Evolutionary conservation across 1,140 invertebrate species (phyloP), one percentile per base, ranked within the genome.

Genomic region (Anoplophora glabripennis): DNA sequence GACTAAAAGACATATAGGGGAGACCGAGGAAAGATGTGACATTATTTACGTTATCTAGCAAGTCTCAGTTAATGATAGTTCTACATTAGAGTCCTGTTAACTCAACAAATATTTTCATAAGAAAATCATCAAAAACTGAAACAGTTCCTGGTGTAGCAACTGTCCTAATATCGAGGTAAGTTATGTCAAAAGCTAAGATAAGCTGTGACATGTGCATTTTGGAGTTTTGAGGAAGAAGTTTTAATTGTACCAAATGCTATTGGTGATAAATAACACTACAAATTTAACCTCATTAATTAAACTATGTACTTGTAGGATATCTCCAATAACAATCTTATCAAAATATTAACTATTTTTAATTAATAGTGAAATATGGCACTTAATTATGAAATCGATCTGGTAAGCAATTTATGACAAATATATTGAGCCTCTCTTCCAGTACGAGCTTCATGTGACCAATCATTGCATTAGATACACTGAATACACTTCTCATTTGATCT

Each of bases 371-470:
- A n/a, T n/a, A n/a, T n/a, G n/a, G n/a, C n/a, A n/a, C n/a, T n/a
- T n/a, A n/a, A n/a, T n/a, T n/a, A n/a, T n/a, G n/a, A n/a, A n/a
- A n/a, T n/a, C n/a, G n/a, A n/a, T n/a, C n/a, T n/a, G n/a, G n/a
- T n/a, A n/a, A n/a, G n/a, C n/a, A n/a, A n/a, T n/a, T 55, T 60
- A 47, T 55, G 58, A 15, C 58, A 60, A 17, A 54, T 52, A 37
- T 55, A 60, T 28, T 38, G 36, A 7, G 38, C n/a, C 21, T 55
- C 51, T 12, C 36, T 35, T 9, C 49, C 44, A 46, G 58, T 60
- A 36, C 58, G 47, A 40, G 7, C 58, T 60, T 54, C 58, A 35
- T 60, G 51, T 15, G 58, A 44, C 58, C 58, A 60, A 17, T 36
- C 51, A 48, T 60, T 60, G 52, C 51, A 60, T 46, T 60, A 42